phyloP scores from a whole-genome alignment of 2,888 invertebrate genomes.

The Gonocerus acuteangulatus region DNA sequence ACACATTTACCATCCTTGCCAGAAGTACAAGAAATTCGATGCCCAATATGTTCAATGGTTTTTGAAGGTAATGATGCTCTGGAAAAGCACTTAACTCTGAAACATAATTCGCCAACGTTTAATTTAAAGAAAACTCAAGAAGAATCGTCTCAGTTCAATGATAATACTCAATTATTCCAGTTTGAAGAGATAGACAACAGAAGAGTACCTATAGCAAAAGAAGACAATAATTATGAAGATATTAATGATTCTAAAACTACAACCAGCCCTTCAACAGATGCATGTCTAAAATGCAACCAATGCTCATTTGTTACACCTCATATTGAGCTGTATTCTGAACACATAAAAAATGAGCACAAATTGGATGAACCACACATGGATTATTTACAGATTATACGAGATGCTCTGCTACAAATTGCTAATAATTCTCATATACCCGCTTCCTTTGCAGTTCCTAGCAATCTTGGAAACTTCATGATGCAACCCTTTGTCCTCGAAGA shows the following conservation, averaged over 20 bases:
- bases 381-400: constrained; percentile 39
- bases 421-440: constrained; percentile 53
- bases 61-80: constrained; percentile 52
- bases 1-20: constrained; percentile 52
- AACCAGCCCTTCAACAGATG: constrained; percentile 19
- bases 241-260: constrained; percentile 17
- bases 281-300: constrained; percentile 40
- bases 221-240: constrained; percentile 32
- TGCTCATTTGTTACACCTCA: constrained; percentile 40
- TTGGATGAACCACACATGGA: constrained; percentile 40
- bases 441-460: constrained; percentile 56
- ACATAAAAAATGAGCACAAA: constrained; percentile 38
- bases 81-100: constrained; percentile 56
- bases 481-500: constrained; percentile 85
- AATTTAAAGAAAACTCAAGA: constrained; percentile 43
- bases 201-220: constrained; percentile 18
- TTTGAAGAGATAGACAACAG: constrained; percentile 20
- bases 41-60: constrained; percentile 54
- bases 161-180: constrained; percentile 21
- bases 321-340: constrained; percentile 42
- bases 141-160: constrained; percentile 32
- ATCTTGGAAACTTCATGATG: constrained; percentile 56
- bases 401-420: constrained; percentile 49
- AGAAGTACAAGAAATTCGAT: constrained; percentile 45
- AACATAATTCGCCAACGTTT: constrained; percentile 46